phyloP scores from a whole-genome alignment of 2,113 vertebrate genomes.

The Xyliphius kryptos region DNA sequence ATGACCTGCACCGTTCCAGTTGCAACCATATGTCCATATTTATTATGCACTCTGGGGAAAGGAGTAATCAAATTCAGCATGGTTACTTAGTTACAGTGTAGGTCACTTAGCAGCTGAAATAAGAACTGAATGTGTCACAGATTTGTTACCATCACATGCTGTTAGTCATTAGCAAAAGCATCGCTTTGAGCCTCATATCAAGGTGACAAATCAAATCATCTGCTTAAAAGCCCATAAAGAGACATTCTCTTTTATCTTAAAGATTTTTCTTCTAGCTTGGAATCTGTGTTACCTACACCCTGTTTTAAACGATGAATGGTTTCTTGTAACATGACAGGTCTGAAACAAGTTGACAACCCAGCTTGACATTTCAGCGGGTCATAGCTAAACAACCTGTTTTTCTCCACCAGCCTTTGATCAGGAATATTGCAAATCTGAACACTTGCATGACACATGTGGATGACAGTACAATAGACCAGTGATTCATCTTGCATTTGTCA shows the following conservation, averaged over 20 bases:
- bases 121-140: not conserved
- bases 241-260: constrained; percentile 7
- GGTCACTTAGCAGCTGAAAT: not conserved
- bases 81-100: not conserved
- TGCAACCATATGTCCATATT: not conserved
- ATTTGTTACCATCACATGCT: not conserved
- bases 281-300: constrained; percentile 25
- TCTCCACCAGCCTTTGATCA: constrained; percentile 24
- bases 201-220: not conserved
- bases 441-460: constrained; percentile 6
- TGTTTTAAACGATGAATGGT: constrained; percentile 8
- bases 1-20: not conserved
- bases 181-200: not conserved
- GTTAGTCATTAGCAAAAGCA: not conserved
- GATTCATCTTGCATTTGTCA: too few relatives aligned
- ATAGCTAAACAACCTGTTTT: constrained; percentile 24
- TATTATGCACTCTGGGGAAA: not conserved
- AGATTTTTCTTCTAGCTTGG: constrained; percentile 69
- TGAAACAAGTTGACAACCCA: constrained; percentile 24
- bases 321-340: constrained; percentile 27
- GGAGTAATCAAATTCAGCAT: not conserved
- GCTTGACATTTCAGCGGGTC: constrained; percentile 32
- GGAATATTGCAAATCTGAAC: constrained; percentile 5
- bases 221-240: constrained; percentile 9
- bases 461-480: too few relatives aligned